Conservation (phyloP, 2,888 invertebrate genomes). For the Rhogogaster chlorosoma region DNA sequence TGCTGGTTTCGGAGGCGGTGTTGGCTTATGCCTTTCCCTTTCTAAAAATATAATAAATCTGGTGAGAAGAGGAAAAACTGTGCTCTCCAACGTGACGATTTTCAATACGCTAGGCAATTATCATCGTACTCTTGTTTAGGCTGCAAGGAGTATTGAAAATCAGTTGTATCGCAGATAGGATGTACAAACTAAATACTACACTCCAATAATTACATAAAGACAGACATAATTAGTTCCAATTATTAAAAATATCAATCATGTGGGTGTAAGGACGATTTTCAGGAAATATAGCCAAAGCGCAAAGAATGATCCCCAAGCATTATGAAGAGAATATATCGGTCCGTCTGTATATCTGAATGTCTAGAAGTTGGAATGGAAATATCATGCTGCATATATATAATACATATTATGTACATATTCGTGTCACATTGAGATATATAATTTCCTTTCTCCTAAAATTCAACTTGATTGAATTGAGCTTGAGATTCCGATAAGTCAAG, state of each 20-base stretch:
- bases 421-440: neutral
- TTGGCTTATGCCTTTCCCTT: slow-evolving; percentile 92
- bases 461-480: neutral
- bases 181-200: neutral
- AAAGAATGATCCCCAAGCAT: slow-evolving; percentile 5
- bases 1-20: slow-evolving; percentile 92
- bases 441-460: neutral
- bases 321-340: slow-evolving; percentile 14
- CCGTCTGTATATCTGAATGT: neutral
- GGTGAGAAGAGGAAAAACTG: neutral
- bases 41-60: slow-evolving; percentile 78
- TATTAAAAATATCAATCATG: neutral
- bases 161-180: neutral
- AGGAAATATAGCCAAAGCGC: neutral
- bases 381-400: neutral
- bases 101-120: neutral
- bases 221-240: neutral
- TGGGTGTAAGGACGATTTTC: neutral
- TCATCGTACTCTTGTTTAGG: neutral
- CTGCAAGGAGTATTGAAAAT: neutral
- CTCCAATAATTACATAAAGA: neutral
- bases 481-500: neutral
- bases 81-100: neutral
- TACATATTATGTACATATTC: neutral
- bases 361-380: neutral